These are phyloP conservation scores for Phaenicophaeus curvirostris DNA, from an alignment of 2,797 vertebrate genomes.

Conservation along the genomic window DNA sequence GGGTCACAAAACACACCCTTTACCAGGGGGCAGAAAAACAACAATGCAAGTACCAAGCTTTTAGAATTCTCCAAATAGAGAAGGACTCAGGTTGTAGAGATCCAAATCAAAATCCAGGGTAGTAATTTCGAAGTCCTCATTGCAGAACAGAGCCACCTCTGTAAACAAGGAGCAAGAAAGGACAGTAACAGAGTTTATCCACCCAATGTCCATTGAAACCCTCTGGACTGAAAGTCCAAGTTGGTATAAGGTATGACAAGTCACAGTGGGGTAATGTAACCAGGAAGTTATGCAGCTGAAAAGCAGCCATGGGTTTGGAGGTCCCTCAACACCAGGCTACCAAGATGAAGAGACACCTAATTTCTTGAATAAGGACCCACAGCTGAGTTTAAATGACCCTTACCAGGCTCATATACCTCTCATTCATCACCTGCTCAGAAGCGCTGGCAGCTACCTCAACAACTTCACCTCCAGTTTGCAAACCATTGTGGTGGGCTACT, in stretches of 20 bases:
- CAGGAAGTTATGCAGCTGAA: not conserved
- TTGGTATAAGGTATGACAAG: not conserved
- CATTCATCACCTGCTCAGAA: not conserved
- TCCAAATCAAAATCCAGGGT: not conserved
- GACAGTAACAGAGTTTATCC: not conserved
- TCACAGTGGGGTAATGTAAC: not conserved
- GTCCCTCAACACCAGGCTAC: not conserved
- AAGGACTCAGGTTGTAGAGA: not conserved
- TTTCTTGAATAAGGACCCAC: not conserved
- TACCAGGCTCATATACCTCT: not conserved
- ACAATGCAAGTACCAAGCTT: not conserved
- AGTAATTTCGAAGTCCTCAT: not conserved
- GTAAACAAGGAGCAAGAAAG: not conserved
- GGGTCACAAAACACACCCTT: not conserved
- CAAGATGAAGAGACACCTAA: not conserved
- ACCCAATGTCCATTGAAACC: accelerated
- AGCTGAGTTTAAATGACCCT: not conserved
- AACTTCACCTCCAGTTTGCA: not conserved
- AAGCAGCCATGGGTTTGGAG: not conserved
- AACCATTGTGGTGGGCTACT: not conserved
- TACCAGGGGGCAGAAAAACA: not conserved
- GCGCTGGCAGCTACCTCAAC: not conserved
- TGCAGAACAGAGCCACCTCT: not conserved
- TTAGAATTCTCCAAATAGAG: not conserved
- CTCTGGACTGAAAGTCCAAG: not conserved